These are phyloP conservation scores for Saccopteryx leptura DNA, from an alignment of 2,113 vertebrate species.

Conservation along the genomic window DNA sequence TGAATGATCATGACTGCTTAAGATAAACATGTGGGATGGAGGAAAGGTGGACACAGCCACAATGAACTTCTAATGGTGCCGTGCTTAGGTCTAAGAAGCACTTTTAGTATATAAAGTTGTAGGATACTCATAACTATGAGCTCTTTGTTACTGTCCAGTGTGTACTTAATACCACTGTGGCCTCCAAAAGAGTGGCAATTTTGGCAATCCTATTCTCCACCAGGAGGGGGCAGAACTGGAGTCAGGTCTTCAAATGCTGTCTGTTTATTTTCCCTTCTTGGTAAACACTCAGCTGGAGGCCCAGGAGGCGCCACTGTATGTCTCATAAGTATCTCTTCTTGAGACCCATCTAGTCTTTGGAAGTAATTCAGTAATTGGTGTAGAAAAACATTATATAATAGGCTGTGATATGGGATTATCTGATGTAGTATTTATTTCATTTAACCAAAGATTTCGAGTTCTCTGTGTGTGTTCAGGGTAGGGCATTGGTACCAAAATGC, in stretches of 20 bases:
- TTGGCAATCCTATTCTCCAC: neutral
- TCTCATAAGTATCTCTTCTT: neutral
- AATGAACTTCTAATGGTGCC: neutral
- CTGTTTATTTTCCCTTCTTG: neutral
- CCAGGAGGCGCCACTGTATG: accelerated
- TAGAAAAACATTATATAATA: neutral
- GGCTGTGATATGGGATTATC: neutral
- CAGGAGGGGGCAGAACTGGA: neutral
- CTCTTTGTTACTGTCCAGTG: neutral
- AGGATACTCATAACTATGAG: neutral
- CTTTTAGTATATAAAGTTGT: neutral
- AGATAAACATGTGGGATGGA: neutral
- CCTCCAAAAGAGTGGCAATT: neutral
- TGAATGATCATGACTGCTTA: neutral
- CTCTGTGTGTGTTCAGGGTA: neutral
- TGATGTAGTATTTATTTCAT: neutral
- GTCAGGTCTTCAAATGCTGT: neutral
- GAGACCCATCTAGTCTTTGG: neutral
- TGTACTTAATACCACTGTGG: neutral
- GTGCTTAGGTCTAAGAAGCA: neutral
- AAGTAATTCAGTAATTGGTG: neutral
- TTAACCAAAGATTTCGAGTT: neutral
- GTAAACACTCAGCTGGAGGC: neutral
- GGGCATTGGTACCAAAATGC: neutral
- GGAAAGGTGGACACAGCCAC: neutral